These are phyloP conservation scores for Cecropterus lyciades DNA, from an alignment of 1,140 invertebrate species.

Conservation along the genomic window DNA sequence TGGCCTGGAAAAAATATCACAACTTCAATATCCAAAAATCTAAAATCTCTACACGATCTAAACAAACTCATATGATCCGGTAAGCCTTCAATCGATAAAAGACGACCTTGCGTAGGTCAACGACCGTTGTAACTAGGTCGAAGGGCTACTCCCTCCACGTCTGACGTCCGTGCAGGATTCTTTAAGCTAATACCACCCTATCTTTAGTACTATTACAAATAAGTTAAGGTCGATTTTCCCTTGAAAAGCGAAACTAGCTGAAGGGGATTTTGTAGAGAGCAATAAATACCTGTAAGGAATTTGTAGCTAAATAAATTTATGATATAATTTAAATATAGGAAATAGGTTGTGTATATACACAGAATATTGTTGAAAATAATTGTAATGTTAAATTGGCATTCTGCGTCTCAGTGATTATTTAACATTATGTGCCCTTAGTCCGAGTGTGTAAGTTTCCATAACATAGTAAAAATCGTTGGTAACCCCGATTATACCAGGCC, in stretches of 20 bases:
- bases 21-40: too few species aligned
- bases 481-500: too few species aligned
- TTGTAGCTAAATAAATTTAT: not conserved
- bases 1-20: too few species aligned
- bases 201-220: not conserved
- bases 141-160: conserved; percentile 25
- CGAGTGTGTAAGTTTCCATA: too few species aligned
- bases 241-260: not conserved
- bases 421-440: too few species aligned
- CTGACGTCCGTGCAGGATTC: not conserved
- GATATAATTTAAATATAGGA: not conserved
- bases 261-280: not conserved
- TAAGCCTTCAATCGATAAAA: conserved; percentile 44
- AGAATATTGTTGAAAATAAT: too few species aligned
- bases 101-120: conserved; percentile 47
- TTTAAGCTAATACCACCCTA: not conserved
- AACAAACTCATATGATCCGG: conserved; percentile 5
- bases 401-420: too few species aligned
- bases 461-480: too few species aligned
- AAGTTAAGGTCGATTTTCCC: not conserved
- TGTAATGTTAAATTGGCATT: too few species aligned
- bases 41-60: not conserved
- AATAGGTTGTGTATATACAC: too few species aligned
- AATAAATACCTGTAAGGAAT: not conserved
- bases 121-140: conserved; percentile 29